phyloP scores from a whole-genome alignment of 1,140 invertebrate genomes.

The Asbolus verrucosus region DNA sequence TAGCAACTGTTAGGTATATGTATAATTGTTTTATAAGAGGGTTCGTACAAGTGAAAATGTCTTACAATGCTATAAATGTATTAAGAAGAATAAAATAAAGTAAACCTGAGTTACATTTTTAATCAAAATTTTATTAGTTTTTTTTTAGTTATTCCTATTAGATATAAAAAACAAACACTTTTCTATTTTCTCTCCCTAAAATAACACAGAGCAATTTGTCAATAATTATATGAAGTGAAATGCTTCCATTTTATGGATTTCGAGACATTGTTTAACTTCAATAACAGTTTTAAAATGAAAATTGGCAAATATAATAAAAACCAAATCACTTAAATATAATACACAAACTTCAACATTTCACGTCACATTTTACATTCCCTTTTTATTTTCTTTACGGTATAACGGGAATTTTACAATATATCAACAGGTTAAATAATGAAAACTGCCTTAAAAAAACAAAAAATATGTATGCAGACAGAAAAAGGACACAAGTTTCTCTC shows the following conservation, averaged over 20 bases:
- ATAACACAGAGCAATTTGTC: conserved; percentile 62
- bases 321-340: conserved; percentile 41
- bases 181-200: conserved; percentile 60
- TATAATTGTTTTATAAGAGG: too few relatives aligned
- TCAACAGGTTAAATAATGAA: conserved; percentile 41
- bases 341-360: conserved; percentile 49
- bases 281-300: conserved; percentile 45
- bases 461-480: conserved; percentile 7
- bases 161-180: conserved; percentile 65
- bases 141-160: conserved; percentile 56
- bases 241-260: conserved; percentile 59
- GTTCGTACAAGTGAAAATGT: background rate
- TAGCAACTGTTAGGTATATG: too few relatives aligned
- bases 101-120: conserved; percentile 36
- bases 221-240: conserved; percentile 55
- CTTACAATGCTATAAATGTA: conserved; percentile 33
- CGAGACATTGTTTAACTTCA: conserved; percentile 37
- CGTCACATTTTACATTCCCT: conserved; percentile 48
- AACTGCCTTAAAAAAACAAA: conserved; percentile 37
- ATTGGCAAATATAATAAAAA: too few relatives aligned
- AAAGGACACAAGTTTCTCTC: conserved; percentile 17
- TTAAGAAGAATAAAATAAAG: conserved; percentile 20
- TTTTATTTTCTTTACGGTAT: conserved; percentile 40
- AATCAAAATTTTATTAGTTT: conserved; percentile 46
- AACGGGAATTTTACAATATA: conserved; percentile 39